Evolutionary conservation across 2,888 invertebrate genomes (phyloP).

Genomic region (Eristalinus aeneus): DNA sequence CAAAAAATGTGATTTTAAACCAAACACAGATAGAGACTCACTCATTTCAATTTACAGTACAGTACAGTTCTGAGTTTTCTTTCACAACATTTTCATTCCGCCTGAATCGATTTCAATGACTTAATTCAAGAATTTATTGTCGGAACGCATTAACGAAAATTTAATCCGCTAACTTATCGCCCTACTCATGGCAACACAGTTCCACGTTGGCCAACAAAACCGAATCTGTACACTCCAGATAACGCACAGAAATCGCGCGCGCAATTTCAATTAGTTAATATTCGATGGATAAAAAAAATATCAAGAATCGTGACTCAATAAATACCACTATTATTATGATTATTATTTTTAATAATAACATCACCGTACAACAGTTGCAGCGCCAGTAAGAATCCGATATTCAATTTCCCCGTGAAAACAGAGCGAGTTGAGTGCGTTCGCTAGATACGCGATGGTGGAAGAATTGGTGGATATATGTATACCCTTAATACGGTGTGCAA

Average conservation of each 20-base stretch:
- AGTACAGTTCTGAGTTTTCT: slow-evolving; percentile 16
- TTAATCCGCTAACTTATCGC: slow-evolving; percentile 67
- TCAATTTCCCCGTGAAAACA: slow-evolving; percentile 40
- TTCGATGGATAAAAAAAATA: slow-evolving; percentile 44
- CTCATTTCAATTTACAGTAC: neutral
- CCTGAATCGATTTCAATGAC: slow-evolving; percentile 47
- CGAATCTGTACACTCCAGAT: slow-evolving; percentile 53
- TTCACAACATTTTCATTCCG: slow-evolving; percentile 17
- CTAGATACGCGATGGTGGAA: slow-evolving; percentile 32
- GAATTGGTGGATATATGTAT: slow-evolving; percentile 64
- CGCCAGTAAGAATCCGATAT: slow-evolving; percentile 18
- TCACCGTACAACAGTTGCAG: slow-evolving; percentile 38
- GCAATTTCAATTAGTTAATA: slow-evolving; percentile 63
- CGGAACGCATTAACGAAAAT: slow-evolving; percentile 58
- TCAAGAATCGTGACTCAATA: slow-evolving; percentile 51
- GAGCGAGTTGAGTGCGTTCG: slow-evolving; percentile 5
- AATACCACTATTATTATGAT: slow-evolving; percentile 69
- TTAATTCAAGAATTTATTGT: slow-evolving; percentile 62
- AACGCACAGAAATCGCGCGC: slow-evolving; percentile 56
- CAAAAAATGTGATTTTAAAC: neutral
- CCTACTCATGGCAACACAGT: slow-evolving; percentile 13
- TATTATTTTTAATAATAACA: slow-evolving; percentile 70
- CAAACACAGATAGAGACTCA: neutral
- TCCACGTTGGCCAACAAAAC: slow-evolving; percentile 8
- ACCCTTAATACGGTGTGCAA: slow-evolving; percentile 42